Base-by-base conservation (phyloP, 2,888 invertebrate genomes). In the Hecatera dysodea region DNA sequence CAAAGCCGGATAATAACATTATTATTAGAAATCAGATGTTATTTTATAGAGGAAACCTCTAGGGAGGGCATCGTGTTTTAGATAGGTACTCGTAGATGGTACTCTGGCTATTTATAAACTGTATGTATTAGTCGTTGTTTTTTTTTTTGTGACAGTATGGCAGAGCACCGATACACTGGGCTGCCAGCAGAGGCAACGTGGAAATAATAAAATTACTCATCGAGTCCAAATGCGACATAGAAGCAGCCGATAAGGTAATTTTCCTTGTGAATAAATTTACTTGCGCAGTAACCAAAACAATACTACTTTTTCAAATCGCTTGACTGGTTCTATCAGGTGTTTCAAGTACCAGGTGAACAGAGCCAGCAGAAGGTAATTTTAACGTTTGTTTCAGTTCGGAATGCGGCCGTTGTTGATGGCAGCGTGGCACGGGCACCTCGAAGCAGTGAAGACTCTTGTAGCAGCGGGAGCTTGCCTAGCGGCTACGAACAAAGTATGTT, bases 321-420 rank as follows among this genome's bases (percentile, higher is more conserved):
- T 3, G 27, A 55, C 55, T 78, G 57, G 22, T 74, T 62, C n/a
- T 48, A 9, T 59, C 53, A 17, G 33, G 29, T 62, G 24, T 67
- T 59, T 56, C 12, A 52, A 69, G 44, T 84, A 89, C 86, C 66
- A 88, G 85, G 84, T 22, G 46, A 17, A 4, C 75, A 87, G 81
- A 80, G 61, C 7, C 17, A 42, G 36, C 42, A 53, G 56, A 67
- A 61, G 71, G 66, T 67, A 72, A 72, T 39, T 46, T 62, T 64
- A 33, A 42, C 60, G 71, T 63, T 80, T 33, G 62, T 68, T 78
- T 52, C 94, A 97, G 97, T 97, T 97, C 86, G 97, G 97, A 60
- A 97, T 98, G 97, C 94, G 97, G 52, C 97, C 97, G 0, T 92
- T 98, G 48, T 95, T 97, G 82, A 97, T 97, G 97, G 97, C 97